phyloP scores from a whole-genome alignment of 1,140 invertebrate genomes.

The Triops longicaudatus region DNA sequence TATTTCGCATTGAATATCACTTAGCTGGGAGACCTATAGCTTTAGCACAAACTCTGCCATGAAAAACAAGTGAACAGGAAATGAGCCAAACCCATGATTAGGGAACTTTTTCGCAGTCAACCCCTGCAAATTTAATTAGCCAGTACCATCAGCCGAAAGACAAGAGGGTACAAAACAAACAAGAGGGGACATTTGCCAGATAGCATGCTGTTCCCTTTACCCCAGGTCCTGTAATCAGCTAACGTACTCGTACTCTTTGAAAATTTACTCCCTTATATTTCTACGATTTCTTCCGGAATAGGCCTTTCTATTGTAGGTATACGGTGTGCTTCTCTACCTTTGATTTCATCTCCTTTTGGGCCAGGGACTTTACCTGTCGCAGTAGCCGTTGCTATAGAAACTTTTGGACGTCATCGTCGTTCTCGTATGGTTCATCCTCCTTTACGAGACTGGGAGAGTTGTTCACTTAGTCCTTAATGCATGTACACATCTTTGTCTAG shows the following conservation, averaged over 20 bases:
- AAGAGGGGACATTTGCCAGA: background rate
- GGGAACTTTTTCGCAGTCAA: background rate
- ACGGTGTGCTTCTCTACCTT: background rate
- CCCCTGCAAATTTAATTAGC: background rate
- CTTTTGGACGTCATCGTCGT: background rate
- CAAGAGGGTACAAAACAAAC: background rate
- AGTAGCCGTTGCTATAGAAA: background rate
- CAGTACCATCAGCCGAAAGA: background rate
- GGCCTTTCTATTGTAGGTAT: background rate
- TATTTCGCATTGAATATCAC: too few relatives aligned
- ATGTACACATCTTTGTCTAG: background rate
- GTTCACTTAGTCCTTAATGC: background rate
- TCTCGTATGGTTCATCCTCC: background rate
- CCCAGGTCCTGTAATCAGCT: too few relatives aligned
- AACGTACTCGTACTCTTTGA: too few relatives aligned
- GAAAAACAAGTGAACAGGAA: background rate
- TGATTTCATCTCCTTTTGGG: background rate
- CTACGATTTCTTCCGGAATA: too few relatives aligned
- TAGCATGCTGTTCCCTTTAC: background rate
- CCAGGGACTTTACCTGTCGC: background rate
- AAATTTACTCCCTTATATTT: background rate
- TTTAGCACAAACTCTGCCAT: background rate
- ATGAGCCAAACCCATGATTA: conserved; percentile 9
- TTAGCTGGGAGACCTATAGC: background rate
- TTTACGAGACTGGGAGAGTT: background rate